Conservation (phyloP, 2,797 vertebrate genomes). For the Micromesistius poutassou region DNA sequence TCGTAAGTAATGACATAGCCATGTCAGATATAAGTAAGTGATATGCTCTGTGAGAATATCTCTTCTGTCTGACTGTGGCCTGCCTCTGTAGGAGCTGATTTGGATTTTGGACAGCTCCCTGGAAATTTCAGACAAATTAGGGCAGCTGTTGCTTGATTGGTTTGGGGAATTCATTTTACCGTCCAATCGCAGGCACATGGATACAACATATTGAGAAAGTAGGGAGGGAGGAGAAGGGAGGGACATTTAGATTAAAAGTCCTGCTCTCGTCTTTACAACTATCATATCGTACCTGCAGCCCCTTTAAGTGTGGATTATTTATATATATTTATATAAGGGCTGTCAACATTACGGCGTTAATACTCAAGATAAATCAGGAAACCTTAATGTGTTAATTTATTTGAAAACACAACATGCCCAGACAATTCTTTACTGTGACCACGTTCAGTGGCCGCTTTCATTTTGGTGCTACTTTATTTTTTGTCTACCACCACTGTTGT, state of each 20-base stretch:
- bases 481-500: neutral
- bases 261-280: too few relatives aligned
- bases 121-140: neutral
- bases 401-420: too few relatives aligned
- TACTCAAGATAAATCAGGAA: too few relatives aligned
- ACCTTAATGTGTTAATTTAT: too few relatives aligned
- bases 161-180: neutral
- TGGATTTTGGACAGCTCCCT: neutral
- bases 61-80: neutral
- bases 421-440: neutral
- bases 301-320: too few relatives aligned
- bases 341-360: too few relatives aligned
- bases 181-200: neutral
- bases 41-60: neutral
- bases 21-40: neutral
- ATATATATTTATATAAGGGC: too few relatives aligned
- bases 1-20: neutral
- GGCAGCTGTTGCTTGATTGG: neutral
- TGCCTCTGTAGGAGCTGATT: neutral
- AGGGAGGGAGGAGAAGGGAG: neutral
- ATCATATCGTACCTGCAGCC: too few relatives aligned
- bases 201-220: neutral
- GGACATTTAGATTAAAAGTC: too few relatives aligned
- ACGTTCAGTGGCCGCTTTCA: neutral
- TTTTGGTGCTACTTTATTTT: neutral